A percentile compares a stretch with the other conserved stretches of the same genome.
phyloP scores from a whole-genome alignment of 2,113 vertebrate species.

The Camelus dromedarius region DNA sequence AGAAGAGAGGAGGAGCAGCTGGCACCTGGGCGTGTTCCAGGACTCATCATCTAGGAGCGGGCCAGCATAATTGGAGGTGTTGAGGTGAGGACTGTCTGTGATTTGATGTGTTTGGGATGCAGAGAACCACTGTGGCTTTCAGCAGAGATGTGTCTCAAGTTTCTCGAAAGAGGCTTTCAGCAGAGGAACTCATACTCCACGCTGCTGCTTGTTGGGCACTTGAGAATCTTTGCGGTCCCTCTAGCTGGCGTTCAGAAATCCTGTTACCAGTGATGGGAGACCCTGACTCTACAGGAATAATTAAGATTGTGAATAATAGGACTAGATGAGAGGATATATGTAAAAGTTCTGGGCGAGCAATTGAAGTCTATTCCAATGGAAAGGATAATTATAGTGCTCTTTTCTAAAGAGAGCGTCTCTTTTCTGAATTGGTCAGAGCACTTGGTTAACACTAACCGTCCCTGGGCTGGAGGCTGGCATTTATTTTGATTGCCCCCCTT shows the following conservation, averaged over 20 bases:
- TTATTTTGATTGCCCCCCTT: constrained; percentile 1
- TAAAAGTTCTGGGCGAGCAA: constrained; percentile 13
- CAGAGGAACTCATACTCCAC: not conserved
- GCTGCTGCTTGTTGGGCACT: not conserved
- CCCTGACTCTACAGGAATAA: constrained; percentile 22
- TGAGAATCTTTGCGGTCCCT: not conserved
- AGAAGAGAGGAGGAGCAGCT: not conserved
- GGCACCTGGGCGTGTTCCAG: not conserved
- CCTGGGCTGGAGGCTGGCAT: not conserved
- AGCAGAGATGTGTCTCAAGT: not conserved
- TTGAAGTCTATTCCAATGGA: constrained; percentile 5
- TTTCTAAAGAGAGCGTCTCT: not conserved
- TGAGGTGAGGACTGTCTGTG: not conserved
- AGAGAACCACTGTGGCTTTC: not conserved
- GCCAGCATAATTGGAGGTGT: not conserved
- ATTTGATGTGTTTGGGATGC: constrained; percentile 5
- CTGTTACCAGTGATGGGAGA: not conserved
- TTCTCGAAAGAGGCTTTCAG: constrained; percentile 22
- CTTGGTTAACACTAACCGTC: not conserved
- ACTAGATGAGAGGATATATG: constrained; percentile 27
- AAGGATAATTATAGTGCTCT: not conserved
- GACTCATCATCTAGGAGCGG: not conserved
- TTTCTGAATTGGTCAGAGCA: constrained; percentile 44
- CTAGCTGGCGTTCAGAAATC: constrained; percentile 54
- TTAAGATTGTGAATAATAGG: constrained; percentile 43